Evolutionary conservation across 2,797 vertebrate genomes (phyloP).

Genomic region (Sarcoramphus papa): DNA sequence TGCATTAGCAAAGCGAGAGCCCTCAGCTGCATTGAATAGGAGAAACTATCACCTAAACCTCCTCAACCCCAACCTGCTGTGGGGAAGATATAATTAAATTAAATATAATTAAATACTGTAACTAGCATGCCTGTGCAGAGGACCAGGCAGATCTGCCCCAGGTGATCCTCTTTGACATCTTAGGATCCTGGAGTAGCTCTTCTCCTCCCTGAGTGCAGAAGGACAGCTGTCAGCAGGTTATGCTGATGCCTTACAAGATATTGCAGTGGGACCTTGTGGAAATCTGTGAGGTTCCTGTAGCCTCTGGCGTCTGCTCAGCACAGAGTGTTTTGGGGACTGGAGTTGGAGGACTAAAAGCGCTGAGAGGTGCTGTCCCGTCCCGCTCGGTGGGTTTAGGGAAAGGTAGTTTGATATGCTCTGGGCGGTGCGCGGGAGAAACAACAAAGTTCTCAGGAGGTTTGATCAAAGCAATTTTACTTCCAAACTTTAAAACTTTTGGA

Average conservation of each 20-base stretch:
- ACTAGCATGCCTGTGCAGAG: background rate
- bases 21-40: background rate
- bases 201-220: background rate
- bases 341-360: background rate
- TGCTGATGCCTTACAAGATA: background rate
- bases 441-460: too few species aligned
- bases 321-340: background rate
- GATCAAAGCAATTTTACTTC: too few species aligned
- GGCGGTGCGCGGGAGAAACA: too few species aligned
- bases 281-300: background rate
- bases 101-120: background rate
- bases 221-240: background rate
- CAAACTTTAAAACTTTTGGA: too few species aligned
- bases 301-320: background rate
- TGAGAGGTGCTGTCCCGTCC: background rate
- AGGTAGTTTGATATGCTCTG: too few species aligned
- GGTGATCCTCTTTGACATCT: background rate
- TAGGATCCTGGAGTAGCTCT: background rate
- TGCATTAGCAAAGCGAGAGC: background rate
- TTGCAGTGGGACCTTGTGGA: fast-evolving
- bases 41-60: background rate
- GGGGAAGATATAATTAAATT: background rate
- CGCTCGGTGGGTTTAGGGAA: too few species aligned
- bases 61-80: background rate
- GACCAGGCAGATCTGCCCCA: background rate